Evolutionary conservation across 2,888 invertebrate species (phyloP), one percentile per base, ranked within the genome.

Genomic region (Tetragonula carbonaria): DNA sequence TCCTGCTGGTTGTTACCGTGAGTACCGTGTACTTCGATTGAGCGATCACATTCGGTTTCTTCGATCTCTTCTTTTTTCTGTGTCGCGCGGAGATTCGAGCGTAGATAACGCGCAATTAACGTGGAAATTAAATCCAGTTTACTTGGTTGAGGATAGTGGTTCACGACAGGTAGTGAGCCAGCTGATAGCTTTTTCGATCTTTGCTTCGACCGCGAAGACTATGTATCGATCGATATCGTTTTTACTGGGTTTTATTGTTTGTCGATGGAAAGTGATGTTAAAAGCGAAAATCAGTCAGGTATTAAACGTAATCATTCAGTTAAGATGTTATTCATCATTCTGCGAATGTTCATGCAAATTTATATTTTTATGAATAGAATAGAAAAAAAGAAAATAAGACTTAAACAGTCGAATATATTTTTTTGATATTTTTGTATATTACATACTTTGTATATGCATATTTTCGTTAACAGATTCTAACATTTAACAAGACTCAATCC

Each of bases 81-180:
- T 14, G 65, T 59, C 28, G 50, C n/a, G 51, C 18, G 59, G 71
- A 74, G 74, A 82, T 74, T 70, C 63, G 13, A 55, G n/a, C 53
- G 2, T 6, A 50, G 81, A 81, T 81, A 80, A 72, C 59, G 23
- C 13, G 65, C 65, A 79, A 80, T 80, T 79, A 79, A 80, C 71
- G 53, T 72, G 74, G 67, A 62, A 67, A 79, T 79, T 74, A 67
- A 74, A 50, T 59, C 55, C 53, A 51, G 71, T 77, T 63, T 18
- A 45, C 67, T 23, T 16, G 65, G 11, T 21, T 13, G 38, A 11
- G 38, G 33, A 21, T 13, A 33, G 13, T 11, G 21, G 63, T 33
- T 18, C 63, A 18, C 28, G 28, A 16, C 62, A 18, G 21, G 14
- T 45, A 28, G 4, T 16, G n/a, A 66, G 18, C 55, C 51, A 38